These are phyloP conservation scores for Monopterus albus DNA, from an alignment of 2,113 vertebrate genomes.

Conservation along the genomic window DNA sequence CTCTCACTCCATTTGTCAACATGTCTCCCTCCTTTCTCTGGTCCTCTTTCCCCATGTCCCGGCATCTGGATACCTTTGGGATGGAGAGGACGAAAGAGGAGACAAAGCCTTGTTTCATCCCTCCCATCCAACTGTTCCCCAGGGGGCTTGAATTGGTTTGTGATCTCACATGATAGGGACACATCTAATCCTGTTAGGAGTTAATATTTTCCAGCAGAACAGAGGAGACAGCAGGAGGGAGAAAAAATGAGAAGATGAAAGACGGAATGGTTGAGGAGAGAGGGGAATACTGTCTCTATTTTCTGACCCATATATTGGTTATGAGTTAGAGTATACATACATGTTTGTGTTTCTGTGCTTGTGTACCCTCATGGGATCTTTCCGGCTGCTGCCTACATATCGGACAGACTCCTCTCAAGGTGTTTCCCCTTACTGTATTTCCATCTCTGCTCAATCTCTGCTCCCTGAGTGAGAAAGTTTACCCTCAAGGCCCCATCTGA, in stretches of 20 bases:
- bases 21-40: conserved; percentile 45
- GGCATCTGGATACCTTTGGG: conserved; percentile 74
- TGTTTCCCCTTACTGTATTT: conserved; percentile 73
- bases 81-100: conserved; percentile 49
- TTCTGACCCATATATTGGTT: conserved; percentile 52
- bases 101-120: conserved; percentile 58
- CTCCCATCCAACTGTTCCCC: conserved; percentile 60
- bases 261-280: conserved; percentile 29
- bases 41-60: conserved; percentile 41
- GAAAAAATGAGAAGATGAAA: conserved; percentile 62
- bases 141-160: conserved; percentile 64
- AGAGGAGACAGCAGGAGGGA: conserved; percentile 59
- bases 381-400: conserved; percentile 68
- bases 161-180: conserved; percentile 79
- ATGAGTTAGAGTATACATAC: conserved; percentile 42
- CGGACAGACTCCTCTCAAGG: conserved; percentile 78
- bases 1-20: conserved; percentile 69
- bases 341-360: conserved; percentile 47
- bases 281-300: conserved; percentile 41
- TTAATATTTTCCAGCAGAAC: conserved; percentile 65
- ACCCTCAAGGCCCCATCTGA: conserved; percentile 81
- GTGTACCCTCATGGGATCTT: conserved; percentile 63
- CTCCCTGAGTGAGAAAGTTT: conserved; percentile 75
- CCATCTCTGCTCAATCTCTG: conserved; percentile 66
- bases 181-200: conserved; percentile 78